A percentile compares a stretch with the other conserved stretches of the same genome.
phyloP scores from a whole-genome alignment of 2,113 vertebrate genomes.

The Nerophis ophidion region DNA sequence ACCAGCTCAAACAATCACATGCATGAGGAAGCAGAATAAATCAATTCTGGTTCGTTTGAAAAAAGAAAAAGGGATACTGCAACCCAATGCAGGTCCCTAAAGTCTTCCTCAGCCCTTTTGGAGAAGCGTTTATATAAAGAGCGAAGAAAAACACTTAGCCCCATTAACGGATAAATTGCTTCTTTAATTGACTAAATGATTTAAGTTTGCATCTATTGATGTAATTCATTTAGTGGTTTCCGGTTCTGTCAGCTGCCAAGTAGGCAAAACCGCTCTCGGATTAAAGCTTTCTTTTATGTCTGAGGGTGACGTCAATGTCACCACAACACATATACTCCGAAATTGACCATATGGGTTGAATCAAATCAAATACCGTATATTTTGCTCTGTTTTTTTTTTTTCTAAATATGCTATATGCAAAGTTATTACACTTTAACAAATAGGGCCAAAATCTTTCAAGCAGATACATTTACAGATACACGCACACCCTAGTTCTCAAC shows the following conservation, averaged over 20 bases:
- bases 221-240: conserved; percentile 10
- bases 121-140: conserved; percentile 20
- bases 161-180: background rate
- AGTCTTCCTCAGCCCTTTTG: background rate
- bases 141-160: background rate
- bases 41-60: background rate
- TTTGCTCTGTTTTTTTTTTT: no score
- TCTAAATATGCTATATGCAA: no score
- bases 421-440: no score
- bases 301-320: background rate
- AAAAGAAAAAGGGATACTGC: background rate
- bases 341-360: no score
- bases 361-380: background rate
- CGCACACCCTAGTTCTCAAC: conserved; percentile 7
- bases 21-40: conserved; percentile 1
- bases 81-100: background rate
- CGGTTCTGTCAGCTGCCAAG: background rate
- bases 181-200: conserved; percentile 17
- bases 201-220: conserved; percentile 4
- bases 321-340: no score
- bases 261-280: background rate
- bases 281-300: background rate
- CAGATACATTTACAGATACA: background rate
- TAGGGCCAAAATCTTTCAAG: background rate
- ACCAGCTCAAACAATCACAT: background rate